A percentile compares a stretch with the other conserved stretches of the same genome.
Conservation (phyloP, 2,113 vertebrate species). For the Nannospalax galili region DNA sequence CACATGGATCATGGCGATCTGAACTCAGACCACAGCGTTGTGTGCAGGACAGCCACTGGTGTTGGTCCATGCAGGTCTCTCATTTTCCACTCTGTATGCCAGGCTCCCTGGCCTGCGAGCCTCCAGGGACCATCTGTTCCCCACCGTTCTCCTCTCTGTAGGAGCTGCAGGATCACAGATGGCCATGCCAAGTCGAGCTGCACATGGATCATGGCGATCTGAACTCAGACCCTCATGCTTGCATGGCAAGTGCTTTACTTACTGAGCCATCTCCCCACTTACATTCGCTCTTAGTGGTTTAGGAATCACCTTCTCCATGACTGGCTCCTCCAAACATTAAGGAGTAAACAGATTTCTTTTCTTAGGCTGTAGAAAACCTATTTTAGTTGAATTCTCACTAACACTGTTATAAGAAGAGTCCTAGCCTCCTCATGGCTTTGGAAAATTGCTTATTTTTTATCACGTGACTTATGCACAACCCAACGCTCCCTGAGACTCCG, state of each 20-base stretch:
- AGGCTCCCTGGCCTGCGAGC: no score
- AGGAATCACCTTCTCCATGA: not conserved
- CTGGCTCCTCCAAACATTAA: not conserved
- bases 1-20: rapidly evolving
- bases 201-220: rapidly evolving
- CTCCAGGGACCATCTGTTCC: no score
- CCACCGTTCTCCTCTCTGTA: no score
- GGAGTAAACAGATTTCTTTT: not conserved
- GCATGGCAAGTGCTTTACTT: no score
- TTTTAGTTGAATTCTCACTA: slow-evolving; percentile 8
- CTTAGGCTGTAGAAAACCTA: not conserved
- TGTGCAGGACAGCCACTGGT: not conserved
- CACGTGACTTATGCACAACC: not conserved
- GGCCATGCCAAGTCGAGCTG: not conserved
- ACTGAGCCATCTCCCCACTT: not conserved
- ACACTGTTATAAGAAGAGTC: not conserved
- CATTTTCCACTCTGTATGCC: not conserved
- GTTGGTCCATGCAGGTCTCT: not conserved
- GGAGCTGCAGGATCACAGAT: not conserved
- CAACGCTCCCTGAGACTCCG: not conserved
- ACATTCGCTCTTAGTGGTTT: not conserved
- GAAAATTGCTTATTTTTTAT: not conserved
- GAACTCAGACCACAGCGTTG: not conserved
- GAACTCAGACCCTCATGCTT: not conserved
- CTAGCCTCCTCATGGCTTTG: not conserved